Percentiles rank a stretch among this genome's conserved stretches.
Evolutionary conservation across 2,797 vertebrate genomes (phyloP).

Genomic region (Anabas testudineus): DNA sequence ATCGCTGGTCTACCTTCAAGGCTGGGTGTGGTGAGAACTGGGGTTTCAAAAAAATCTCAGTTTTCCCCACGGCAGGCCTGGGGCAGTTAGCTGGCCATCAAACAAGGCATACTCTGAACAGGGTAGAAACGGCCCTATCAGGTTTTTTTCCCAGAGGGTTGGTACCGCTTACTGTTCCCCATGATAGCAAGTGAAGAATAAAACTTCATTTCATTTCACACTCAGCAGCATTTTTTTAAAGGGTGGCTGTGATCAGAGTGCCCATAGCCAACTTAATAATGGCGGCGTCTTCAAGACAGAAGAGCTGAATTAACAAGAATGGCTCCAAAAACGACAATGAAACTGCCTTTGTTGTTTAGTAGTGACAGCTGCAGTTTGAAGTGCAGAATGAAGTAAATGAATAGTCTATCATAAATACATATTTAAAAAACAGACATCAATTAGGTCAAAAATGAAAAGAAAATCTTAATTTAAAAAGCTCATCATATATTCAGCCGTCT

Average conservation of each 20-base stretch:
- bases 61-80: constrained; percentile 72
- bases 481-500: not conserved
- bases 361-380: not conserved
- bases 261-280: constrained; percentile 13
- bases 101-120: constrained; percentile 66
- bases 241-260: constrained; percentile 21
- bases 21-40: constrained; percentile 66
- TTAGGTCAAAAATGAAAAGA: no score
- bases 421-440: no score
- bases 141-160: constrained; percentile 57
- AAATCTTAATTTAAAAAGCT: not conserved
- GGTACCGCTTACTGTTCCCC: constrained; percentile 58
- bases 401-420: no score
- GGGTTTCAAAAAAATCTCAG: constrained; percentile 67
- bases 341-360: not conserved
- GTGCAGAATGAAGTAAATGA: no score
- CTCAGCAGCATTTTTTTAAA: constrained; percentile 37
- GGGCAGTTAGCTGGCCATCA: constrained; percentile 76
- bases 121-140: constrained; percentile 66
- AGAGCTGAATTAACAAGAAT: not conserved
- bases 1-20: constrained; percentile 63
- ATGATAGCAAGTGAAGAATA: constrained; percentile 58
- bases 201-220: constrained; percentile 54
- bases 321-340: not conserved
- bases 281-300: constrained; percentile 14